Base-by-base conservation (phyloP, 2,113 vertebrate genomes). In the Brachionichthys hirsutus region DNA sequence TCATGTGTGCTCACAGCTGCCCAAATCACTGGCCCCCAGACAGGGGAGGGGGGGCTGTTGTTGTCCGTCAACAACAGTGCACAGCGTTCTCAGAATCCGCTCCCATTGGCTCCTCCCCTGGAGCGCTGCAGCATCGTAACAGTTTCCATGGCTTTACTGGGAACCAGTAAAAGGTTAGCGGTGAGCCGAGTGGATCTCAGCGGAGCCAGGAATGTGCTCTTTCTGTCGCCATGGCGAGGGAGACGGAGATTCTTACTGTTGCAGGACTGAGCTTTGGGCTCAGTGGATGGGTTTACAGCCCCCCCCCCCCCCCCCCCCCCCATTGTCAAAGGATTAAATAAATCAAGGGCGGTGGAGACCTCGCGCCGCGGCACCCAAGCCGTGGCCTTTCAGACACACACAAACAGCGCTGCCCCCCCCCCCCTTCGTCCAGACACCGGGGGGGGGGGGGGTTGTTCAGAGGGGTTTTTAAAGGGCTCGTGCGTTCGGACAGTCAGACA, bases 271-370 rank as follows among this genome's bases (percentile, higher is more conserved):
- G 83, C 76, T 76, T 68, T 71, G 41, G 10, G 72, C 77, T 84
- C 82, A 83, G 63, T 87, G 69, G 85, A 89, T 80, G 69, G 83
- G 82, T 88, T 88, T 89, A 83, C 75, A 84, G 76, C 77, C 67
- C 67, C 82, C 81, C 59, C 63, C 58, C 24, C 4, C 24, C 24
- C 24, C 24, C 24, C 24, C 24, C 24, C 24, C 24, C 3, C 24
- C 78, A 84, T 82, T 86, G 87, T 88, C 74, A 84, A 80, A 72
- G 83, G 78, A 81, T 83, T 83, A 81, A 86, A 90, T 90, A 90
- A 89, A 90, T 89, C 86, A 89, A 75, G 78, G 70, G 80, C 14
- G 43, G 70, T 72, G 16, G 53, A 73, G 83, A 82, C 66, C 78
- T 47, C 70, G 82, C 72, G 60, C 57, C 56, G 59, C 42, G 14